Evolutionary conservation across 2,888 invertebrate genomes (phyloP).

Genomic region (Chouioia cunea): DNA sequence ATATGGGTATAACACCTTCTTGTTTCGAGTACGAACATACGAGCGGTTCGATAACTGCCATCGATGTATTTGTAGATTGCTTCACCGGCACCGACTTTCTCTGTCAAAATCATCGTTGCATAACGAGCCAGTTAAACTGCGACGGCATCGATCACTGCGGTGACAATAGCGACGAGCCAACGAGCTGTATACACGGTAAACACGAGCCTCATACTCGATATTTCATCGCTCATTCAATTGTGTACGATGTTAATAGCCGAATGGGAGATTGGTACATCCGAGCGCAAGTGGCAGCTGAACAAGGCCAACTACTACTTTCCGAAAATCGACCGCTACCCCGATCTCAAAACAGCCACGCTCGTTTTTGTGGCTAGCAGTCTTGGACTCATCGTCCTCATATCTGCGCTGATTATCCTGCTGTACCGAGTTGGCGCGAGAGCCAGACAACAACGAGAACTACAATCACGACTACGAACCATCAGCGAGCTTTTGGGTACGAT

Average conservation of each 20-base stretch:
- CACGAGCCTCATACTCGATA: conserved; percentile 3
- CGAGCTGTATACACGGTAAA: conserved; percentile 72
- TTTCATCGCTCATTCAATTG: conserved; percentile 1
- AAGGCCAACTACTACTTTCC: conserved; percentile 82
- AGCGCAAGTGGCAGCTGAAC: conserved; percentile 76
- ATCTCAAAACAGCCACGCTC: conserved; percentile 76
- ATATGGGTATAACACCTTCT: conserved; percentile 70
- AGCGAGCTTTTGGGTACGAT: conserved; percentile 75
- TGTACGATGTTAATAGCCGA: conserved; percentile 64
- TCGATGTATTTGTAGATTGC: conserved; percentile 71
- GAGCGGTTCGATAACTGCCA: neutral
- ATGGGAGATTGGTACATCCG: conserved; percentile 71
- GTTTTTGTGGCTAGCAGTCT: conserved; percentile 76
- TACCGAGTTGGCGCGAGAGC: conserved; percentile 76
- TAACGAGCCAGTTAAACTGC: conserved; percentile 76
- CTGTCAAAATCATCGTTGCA: conserved; percentile 80
- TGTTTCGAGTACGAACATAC: no score
- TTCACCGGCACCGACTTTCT: conserved; percentile 77
- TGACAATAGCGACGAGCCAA: conserved; percentile 78
- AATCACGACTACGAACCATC: conserved; percentile 77
- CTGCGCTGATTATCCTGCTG: conserved; percentile 74
- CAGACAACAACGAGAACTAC: conserved; percentile 75
- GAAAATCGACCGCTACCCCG: conserved; percentile 76
- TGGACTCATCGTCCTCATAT: conserved; percentile 74
- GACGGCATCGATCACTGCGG: conserved; percentile 85